Conservation (phyloP, 2,113 vertebrate species). For the Hippolais icterina region DNA sequence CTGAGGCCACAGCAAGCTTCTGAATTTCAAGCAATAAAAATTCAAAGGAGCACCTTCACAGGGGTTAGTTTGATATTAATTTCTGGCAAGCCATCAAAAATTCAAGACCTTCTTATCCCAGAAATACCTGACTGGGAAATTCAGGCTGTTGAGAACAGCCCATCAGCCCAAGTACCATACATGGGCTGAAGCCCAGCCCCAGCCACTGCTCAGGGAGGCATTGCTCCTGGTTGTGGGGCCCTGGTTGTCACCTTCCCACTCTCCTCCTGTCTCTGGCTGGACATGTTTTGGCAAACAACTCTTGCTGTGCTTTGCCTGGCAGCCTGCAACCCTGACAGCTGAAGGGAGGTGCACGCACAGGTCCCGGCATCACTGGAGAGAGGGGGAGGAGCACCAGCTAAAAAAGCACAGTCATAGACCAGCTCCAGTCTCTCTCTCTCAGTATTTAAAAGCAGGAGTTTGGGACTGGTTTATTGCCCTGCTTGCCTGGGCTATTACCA, state of each 20-base stretch:
- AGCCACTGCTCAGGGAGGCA: fast-evolving
- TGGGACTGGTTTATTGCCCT: neutral
- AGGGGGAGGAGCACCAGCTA: neutral
- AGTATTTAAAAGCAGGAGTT: neutral
- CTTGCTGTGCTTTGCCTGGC: neutral
- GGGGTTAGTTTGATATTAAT: neutral
- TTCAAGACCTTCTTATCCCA: neutral
- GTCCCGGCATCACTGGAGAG: fast-evolving
- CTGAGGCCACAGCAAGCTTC: neutral
- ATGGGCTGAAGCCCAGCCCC: neutral
- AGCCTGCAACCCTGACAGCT: fast-evolving
- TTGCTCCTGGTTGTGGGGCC: neutral
- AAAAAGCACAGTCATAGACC: neutral
- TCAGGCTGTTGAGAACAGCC: neutral
- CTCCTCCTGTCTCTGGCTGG: neutral
- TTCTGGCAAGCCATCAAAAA: neutral
- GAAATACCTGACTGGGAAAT: neutral
- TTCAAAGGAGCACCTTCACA: neutral
- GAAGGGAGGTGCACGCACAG: neutral
- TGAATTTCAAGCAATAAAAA: neutral
- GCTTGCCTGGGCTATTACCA: neutral
- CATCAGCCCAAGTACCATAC: fast-evolving
- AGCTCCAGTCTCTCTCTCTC: neutral
- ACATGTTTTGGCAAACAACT: fast-evolving
- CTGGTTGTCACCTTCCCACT: neutral